Percentiles rank a stretch among this genome's conserved stretches.
phyloP scores from a whole-genome alignment of 2,797 vertebrate genomes.

The Benthosema pterotum region DNA sequence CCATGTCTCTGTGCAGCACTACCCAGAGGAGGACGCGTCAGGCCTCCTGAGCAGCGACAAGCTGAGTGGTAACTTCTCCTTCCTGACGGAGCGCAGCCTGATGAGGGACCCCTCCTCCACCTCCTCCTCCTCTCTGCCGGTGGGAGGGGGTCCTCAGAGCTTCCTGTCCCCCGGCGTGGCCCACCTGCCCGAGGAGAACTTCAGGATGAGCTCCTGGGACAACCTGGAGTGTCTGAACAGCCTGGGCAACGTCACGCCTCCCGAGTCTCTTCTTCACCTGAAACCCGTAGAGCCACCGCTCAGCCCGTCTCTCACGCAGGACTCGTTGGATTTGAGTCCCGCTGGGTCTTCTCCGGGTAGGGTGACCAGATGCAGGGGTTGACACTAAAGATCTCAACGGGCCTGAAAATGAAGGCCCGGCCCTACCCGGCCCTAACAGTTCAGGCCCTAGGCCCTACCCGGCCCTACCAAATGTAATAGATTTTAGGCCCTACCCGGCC shows the following conservation, averaged over 20 bases:
- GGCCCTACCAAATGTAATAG: too few relatives aligned
- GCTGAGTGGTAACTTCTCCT: slow-evolving; percentile 87
- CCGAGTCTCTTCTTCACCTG: too few relatives aligned
- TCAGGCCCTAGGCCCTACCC: too few relatives aligned
- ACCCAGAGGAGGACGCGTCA: slow-evolving; percentile 54
- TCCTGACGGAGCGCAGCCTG: slow-evolving; percentile 89
- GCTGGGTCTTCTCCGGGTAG: too few relatives aligned
- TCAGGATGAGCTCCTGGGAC: slow-evolving; percentile 75
- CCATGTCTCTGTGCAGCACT: too few relatives aligned
- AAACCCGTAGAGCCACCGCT: slow-evolving; percentile 63
- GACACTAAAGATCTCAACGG: too few relatives aligned
- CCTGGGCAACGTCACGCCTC: slow-evolving; percentile 61
- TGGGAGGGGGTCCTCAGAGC: slow-evolving; percentile 68
- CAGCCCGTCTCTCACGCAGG: slow-evolving; percentile 65
- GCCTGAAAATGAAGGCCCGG: too few relatives aligned
- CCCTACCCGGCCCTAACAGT: too few relatives aligned
- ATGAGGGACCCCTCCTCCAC: slow-evolving; percentile 80
- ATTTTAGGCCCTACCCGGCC: too few relatives aligned
- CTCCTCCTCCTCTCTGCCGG: too few relatives aligned
- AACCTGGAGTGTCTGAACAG: slow-evolving; percentile 67
- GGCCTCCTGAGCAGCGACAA: slow-evolving; percentile 80
- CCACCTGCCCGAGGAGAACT: slow-evolving; percentile 71
- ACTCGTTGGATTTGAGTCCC: slow-evolving; percentile 64
- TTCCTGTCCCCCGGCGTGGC: slow-evolving; percentile 67
- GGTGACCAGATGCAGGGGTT: too few relatives aligned